Conservation (phyloP, 2,113 vertebrate genomes). For the Puma concolor region DNA sequence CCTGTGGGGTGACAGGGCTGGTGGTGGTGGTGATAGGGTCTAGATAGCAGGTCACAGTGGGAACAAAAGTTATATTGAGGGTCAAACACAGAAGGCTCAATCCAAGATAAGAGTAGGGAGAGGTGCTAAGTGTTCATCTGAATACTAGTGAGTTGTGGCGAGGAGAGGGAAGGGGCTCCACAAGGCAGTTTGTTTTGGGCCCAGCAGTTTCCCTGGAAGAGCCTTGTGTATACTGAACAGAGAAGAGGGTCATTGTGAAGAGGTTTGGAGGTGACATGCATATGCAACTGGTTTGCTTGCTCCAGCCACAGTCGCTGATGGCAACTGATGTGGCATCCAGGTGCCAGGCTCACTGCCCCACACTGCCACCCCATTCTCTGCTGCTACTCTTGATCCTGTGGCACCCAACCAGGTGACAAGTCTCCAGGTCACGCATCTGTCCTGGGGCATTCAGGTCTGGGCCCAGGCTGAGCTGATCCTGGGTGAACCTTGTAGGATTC, state of each 20-base stretch:
- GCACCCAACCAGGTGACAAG: background rate
- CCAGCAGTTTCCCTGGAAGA: background rate
- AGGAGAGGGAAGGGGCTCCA: background rate
- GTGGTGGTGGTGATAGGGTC: background rate
- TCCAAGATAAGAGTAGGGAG: background rate
- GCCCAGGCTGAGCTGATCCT: background rate
- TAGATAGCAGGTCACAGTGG: background rate
- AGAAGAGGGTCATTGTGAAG: background rate
- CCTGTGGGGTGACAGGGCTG: too few species aligned
- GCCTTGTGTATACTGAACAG: background rate
- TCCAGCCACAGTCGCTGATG: background rate
- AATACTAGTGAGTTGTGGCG: background rate
- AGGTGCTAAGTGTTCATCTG: background rate
- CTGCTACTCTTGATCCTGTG: background rate
- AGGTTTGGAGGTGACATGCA: fast-evolving
- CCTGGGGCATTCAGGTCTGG: background rate
- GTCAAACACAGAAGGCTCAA: background rate
- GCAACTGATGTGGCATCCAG: background rate
- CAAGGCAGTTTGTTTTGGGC: background rate
- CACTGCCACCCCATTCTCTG: background rate
- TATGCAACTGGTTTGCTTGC: background rate
- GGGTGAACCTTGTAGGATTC: background rate
- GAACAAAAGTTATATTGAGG: background rate
- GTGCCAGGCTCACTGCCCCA: background rate
- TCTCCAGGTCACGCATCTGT: background rate